These are phyloP conservation scores for Actinopyga echinites DNA, from an alignment of 53 echinoderm and acorn worm genomes.

Conservation along the genomic window DNA sequence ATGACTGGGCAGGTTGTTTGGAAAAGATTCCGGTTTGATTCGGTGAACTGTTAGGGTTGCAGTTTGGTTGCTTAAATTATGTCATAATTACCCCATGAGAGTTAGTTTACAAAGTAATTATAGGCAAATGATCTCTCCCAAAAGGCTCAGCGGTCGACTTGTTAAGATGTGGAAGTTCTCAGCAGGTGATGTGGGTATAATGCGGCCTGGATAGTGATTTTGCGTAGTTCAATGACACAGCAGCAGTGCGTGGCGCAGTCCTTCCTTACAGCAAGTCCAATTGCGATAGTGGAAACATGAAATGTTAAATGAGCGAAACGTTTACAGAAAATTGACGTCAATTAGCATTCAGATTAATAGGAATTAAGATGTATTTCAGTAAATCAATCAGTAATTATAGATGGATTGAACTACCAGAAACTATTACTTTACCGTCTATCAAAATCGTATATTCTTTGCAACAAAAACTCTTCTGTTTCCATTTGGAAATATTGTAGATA, in stretches of 20 bases:
- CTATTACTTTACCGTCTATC: too few species aligned
- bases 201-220: conserved; percentile 1
- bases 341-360: too few species aligned
- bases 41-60: background rate
- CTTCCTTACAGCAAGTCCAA: too few species aligned
- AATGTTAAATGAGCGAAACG: conserved; percentile 6
- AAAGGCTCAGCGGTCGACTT: background rate
- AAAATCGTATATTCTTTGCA: too few species aligned
- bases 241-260: too few species aligned
- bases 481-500: too few species aligned
- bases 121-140: background rate
- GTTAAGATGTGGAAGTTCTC: background rate
- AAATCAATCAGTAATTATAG: too few species aligned
- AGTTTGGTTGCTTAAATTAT: conserved; percentile 21
- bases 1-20: conserved; percentile 4
- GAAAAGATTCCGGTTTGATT: conserved; percentile 3
- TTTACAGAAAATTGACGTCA: background rate
- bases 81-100: conserved; percentile 35
- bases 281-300: background rate
- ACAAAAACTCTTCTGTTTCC: too few species aligned
- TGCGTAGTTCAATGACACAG: conserved; percentile 23
- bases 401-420: too few species aligned
- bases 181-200: background rate
- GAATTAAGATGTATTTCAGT: too few species aligned
- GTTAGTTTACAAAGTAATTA: conserved; percentile 21